These are phyloP conservation scores for Parasteatoda tepidariorum DNA, from an alignment of 1,140 invertebrate species.

Conservation along the genomic window DNA sequence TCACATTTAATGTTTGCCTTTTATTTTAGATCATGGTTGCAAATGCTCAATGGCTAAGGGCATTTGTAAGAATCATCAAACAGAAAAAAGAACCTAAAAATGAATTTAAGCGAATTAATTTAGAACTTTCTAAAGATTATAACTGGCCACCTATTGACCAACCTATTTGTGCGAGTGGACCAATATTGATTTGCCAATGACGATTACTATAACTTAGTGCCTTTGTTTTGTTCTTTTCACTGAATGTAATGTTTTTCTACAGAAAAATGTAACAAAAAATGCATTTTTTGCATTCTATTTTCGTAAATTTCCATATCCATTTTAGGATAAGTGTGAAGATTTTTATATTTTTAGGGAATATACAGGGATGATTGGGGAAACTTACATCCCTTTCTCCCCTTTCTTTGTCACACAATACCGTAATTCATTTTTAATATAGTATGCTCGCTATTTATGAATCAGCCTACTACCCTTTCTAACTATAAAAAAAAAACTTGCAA, in stretches of 20 bases:
- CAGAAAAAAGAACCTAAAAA: constrained; percentile 55
- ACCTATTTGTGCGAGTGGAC: constrained; percentile 28
- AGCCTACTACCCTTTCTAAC: too few species aligned
- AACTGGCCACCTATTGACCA: constrained; percentile 33
- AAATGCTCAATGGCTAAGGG: constrained; percentile 32
- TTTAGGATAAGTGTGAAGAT: too few species aligned
- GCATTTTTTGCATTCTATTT: background rate
- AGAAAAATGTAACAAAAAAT: constrained; percentile 8
- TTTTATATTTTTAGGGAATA: background rate
- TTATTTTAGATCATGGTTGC: constrained; percentile 44
- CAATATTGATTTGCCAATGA: constrained; percentile 49
- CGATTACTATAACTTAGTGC: constrained; percentile 49
- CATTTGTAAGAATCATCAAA: constrained; percentile 24
- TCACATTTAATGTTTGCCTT: too few species aligned
- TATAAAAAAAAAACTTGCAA: too few species aligned
- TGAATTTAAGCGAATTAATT: constrained; percentile 51
- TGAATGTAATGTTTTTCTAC: constrained; percentile 40
- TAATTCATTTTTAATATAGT: too few species aligned
- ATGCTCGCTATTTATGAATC: too few species aligned
- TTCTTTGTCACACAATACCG: too few species aligned
- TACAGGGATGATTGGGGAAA: background rate
- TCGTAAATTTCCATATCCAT: background rate
- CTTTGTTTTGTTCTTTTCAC: constrained; percentile 14
- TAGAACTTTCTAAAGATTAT: constrained; percentile 24
- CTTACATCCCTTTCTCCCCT: too few species aligned